Conservation (phyloP, 2,888 invertebrate genomes). For the Gastracanthus pulcherrimus region DNA sequence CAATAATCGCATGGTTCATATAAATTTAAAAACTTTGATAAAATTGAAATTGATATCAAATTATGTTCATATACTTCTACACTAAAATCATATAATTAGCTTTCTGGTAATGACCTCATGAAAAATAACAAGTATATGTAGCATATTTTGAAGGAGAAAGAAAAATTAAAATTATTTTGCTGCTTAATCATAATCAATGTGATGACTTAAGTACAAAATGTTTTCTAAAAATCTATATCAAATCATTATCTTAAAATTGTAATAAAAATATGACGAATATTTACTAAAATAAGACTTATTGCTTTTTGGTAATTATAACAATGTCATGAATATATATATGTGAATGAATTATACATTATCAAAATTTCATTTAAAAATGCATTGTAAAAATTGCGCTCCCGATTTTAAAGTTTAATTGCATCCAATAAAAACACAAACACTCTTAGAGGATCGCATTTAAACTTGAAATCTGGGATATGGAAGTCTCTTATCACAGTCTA, state of each 20-base stretch:
- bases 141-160: neutral
- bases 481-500: conserved; percentile 42
- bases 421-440: neutral
- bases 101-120: neutral
- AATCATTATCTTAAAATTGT: neutral
- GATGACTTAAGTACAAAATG: conserved; percentile 38
- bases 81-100: no score
- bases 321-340: neutral
- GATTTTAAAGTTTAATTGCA: neutral
- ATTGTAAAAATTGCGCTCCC: neutral
- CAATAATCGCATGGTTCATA: neutral
- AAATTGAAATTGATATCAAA: neutral
- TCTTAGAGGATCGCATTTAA: neutral
- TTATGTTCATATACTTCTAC: neutral
- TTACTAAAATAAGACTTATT: conserved; percentile 27
- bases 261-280: conserved; percentile 9
- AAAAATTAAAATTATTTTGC: neutral
- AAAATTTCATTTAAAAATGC: neutral
- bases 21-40: neutral
- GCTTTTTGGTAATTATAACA: conserved; percentile 37
- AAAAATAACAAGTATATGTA: neutral
- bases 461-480: neutral
- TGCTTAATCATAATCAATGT: neutral
- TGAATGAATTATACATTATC: neutral
- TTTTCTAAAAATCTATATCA: neutral